A percentile compares a stretch with the other conserved stretches of the same genome.
These are phyloP conservation scores for Prosapia bicincta DNA, from an alignment of 2,888 invertebrate species.

Conservation along the genomic window DNA sequence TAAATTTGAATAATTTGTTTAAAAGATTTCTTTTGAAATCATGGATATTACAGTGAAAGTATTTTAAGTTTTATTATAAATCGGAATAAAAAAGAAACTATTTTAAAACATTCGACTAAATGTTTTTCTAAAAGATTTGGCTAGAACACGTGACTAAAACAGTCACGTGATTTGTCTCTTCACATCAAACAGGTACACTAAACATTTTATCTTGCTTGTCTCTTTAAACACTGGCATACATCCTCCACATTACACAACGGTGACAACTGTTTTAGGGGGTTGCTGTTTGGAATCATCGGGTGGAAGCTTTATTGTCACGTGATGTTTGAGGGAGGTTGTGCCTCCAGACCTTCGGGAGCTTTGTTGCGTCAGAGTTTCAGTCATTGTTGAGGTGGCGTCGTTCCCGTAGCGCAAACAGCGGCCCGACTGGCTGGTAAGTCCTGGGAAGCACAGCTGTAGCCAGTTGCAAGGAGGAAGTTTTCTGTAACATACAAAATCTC, in stretches of 20 bases:
- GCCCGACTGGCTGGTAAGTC: conserved; percentile 15
- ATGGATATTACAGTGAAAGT: no score
- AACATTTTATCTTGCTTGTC: no score
- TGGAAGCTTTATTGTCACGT: conserved; percentile 23
- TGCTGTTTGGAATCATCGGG: conserved; percentile 6
- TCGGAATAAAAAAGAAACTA: no score
- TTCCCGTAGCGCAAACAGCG: conserved; percentile 23
- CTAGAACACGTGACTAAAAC: no score
- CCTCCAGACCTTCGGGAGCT: conserved; percentile 17
- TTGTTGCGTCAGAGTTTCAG: conserved; percentile 25
- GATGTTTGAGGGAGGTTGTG: conserved; percentile 24
- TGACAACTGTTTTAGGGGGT: neutral
- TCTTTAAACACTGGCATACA: no score
- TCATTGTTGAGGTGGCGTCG: conserved; percentile 24
- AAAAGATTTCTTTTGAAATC: no score
- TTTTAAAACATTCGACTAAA: no score
- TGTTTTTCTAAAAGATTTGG: no score
- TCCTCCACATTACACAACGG: conserved; percentile 2
- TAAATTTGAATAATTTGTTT: no score
- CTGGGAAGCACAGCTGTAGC: conserved; percentile 36
- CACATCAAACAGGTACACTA: no score
- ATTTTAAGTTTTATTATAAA: no score
- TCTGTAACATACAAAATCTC: conserved; percentile 30
- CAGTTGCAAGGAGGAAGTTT: conserved; percentile 42
- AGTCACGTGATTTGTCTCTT: no score